Base-by-base conservation (phyloP, 2,888 invertebrate genomes). In the Mycalesis mineus region DNA sequence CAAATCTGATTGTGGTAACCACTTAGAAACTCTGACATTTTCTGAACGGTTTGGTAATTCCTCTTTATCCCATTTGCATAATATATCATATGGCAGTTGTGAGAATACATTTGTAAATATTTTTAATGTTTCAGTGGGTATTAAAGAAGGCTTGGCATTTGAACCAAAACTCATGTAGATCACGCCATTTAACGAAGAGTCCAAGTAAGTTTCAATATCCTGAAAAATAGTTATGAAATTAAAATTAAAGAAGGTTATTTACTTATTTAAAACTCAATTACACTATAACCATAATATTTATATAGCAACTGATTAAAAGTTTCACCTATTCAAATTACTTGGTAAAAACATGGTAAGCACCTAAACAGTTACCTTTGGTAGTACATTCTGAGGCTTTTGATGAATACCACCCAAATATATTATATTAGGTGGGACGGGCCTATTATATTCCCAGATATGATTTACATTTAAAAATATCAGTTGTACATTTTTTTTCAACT, bases 151-250 rank as follows among this genome's bases (percentile, higher is more conserved):
- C 36, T 71, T 69, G 0, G 82, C 73, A 29, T 82, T 84, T 1
- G 86, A 80, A 0, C 88, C 90, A 59, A 88, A 76, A 66, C 88
- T 88, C 40, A 90, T 74, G 61, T 82, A 85, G 17, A 90, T 78
- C 0, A 86, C 82, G 0, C 88, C 89, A 28, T 78, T 66, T 31
- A 73, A 70, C 2, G 87, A 82, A 0, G 72, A 71, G 57, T 86
- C 82, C 6, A 88, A 61, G 59, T 77, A 83, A 0, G 64, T 56
- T 66, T 84, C 72, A 0, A 88, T 62, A 29, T 81, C 78, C 83
- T 86, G 62, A 13, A 70, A 67, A 37, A 37, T 11, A n/a, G n/a
- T 37, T 5, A 37, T 37, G 6, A n/a, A 11, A 1, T 9, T 1
- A 36, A 11, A 11, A 11, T 36, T 4, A 9, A 11, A 36, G 4